Percentiles rank a stretch among this genome's conserved stretches.
These are phyloP conservation scores for Eupithecia tripunctaria DNA, from an alignment of 2,888 invertebrate genomes.

Conservation along the genomic window DNA sequence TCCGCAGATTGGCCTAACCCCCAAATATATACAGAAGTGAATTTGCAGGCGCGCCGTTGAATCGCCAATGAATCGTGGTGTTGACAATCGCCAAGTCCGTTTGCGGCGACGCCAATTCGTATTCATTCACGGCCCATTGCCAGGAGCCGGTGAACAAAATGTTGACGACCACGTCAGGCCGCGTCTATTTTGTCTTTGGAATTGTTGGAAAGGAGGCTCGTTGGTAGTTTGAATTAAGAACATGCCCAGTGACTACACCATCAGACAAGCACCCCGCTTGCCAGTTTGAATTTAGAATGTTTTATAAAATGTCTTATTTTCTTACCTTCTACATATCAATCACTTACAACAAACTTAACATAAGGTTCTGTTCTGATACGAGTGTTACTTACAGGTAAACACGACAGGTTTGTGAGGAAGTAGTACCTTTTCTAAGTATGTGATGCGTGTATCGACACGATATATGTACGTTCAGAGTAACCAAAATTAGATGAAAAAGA, in stretches of 20 bases:
- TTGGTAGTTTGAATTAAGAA: not conserved
- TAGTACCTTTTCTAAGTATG: not conserved
- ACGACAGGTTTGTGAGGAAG: not conserved
- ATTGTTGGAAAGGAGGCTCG: not conserved
- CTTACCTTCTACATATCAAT: too few species aligned
- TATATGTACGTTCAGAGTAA: not conserved
- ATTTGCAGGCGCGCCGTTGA: slow-evolving; percentile 57
- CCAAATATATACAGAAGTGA: slow-evolving; percentile 62
- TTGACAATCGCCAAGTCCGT: slow-evolving; percentile 78
- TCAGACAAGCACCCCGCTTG: not conserved
- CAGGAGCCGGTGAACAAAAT: slow-evolving; percentile 56
- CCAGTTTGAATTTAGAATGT: not conserved
- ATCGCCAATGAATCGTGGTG: slow-evolving; percentile 72
- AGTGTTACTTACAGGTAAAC: too few species aligned
- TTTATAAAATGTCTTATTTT: not conserved
- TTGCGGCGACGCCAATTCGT: slow-evolving; percentile 77
- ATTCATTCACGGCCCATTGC: slow-evolving; percentile 61
- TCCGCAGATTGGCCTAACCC: slow-evolving; percentile 56
- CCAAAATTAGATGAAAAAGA: not conserved
- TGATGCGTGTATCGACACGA: not conserved
- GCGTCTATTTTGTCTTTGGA: slow-evolving; percentile 31
- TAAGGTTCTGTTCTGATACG: too few species aligned
- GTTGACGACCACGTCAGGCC: slow-evolving; percentile 35
- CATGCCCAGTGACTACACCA: too few species aligned
- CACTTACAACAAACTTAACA: too few species aligned